These are phyloP conservation scores for Poliocrania exsul DNA, from an alignment of 2,797 vertebrate species.

Conservation along the genomic window DNA sequence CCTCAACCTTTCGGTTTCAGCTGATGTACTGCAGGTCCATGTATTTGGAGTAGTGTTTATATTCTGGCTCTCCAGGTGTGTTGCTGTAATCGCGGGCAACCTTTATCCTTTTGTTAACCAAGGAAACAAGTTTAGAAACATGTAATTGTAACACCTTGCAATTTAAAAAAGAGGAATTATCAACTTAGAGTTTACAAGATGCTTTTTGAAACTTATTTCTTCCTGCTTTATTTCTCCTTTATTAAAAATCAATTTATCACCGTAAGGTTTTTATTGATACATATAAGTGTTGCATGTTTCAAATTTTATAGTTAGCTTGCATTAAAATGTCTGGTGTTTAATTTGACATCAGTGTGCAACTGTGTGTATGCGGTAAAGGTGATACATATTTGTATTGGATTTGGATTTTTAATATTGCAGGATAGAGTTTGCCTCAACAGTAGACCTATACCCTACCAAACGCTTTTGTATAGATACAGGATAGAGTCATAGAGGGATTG, in stretches of 20 bases:
- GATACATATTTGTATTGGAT: not conserved
- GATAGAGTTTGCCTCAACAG: not conserved
- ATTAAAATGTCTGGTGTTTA: not conserved
- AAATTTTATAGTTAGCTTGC: not conserved
- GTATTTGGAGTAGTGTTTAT: not conserved
- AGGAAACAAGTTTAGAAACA: not conserved
- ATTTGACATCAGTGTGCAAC: not conserved
- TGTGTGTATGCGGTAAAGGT: not conserved
- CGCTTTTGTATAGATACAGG: not conserved
- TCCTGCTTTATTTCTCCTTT: not conserved
- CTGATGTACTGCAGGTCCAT: not conserved
- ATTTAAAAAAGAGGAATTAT: not conserved
- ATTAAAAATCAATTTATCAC: not conserved
- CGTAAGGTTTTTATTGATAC: not conserved
- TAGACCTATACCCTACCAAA: not conserved
- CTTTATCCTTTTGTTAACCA: not conserved
- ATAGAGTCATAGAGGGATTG: not conserved
- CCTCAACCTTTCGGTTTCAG: not conserved
- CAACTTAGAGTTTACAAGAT: not conserved
- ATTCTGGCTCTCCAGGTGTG: not conserved
- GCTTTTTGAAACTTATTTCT: not conserved
- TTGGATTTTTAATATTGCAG: not conserved
- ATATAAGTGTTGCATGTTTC: not conserved
- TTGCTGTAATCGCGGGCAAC: accelerated
- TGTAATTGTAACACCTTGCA: not conserved